phyloP scores from a whole-genome alignment of 2,888 invertebrate genomes.

The Crocallis elinguaria region DNA sequence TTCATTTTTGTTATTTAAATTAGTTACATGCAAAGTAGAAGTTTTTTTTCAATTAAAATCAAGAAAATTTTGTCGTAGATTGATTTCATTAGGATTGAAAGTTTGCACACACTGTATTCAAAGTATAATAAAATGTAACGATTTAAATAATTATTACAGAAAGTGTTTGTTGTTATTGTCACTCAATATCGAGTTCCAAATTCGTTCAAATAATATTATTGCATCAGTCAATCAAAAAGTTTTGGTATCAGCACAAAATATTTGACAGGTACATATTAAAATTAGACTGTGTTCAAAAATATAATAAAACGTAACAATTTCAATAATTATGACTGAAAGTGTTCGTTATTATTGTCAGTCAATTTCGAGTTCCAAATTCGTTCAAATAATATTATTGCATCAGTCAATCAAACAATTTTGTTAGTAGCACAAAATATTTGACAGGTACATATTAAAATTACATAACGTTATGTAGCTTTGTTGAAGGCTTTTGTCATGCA shows the following conservation, averaged over 20 bases:
- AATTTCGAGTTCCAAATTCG: conserved; percentile 26
- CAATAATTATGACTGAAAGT: too few relatives aligned
- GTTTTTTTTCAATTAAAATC: too few relatives aligned
- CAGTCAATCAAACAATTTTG: conserved; percentile 7
- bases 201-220: conserved; percentile 10
- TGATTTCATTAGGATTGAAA: too few relatives aligned
- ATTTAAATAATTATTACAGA: too few relatives aligned
- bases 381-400: background rate
- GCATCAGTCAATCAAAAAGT: conserved; percentile 8
- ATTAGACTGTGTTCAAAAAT: background rate
- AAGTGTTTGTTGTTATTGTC: conserved; percentile 1
- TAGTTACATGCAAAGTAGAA: too few relatives aligned
- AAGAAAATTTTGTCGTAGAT: too few relatives aligned
- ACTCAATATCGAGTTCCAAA: conserved; percentile 26
- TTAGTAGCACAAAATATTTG: background rate
- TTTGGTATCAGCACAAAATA: background rate
- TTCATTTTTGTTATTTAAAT: too few relatives aligned
- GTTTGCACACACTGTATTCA: too few relatives aligned
- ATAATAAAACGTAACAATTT: background rate
- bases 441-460: too few relatives aligned
- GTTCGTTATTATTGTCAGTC: conserved; percentile 13
- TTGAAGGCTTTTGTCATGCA: too few relatives aligned
- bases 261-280: too few relatives aligned
- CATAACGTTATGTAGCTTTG: too few relatives aligned
- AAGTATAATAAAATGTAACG: background rate